Conservation (phyloP, 2,888 invertebrate genomes). For the Dryocosmus kuriphilus region DNA sequence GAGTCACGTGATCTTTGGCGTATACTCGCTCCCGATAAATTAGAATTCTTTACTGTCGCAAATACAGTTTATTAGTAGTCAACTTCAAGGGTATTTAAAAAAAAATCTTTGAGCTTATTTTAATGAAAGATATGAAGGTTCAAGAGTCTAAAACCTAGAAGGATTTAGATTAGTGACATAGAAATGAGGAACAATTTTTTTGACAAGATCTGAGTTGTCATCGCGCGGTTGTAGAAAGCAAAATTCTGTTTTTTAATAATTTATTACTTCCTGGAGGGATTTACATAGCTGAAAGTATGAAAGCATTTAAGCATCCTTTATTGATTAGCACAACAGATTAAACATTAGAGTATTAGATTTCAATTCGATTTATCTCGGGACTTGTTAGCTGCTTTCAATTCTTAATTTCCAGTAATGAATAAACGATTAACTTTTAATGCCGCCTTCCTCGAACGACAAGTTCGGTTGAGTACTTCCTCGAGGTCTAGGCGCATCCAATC, state of each 20-base stretch:
- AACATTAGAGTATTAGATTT: neutral
- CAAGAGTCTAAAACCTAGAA: too few species aligned
- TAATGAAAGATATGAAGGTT: too few species aligned
- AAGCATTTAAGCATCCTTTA: constrained; percentile 25
- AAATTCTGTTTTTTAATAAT: neutral
- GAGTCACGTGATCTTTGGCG: constrained; percentile 40
- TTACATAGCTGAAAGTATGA: constrained; percentile 54
- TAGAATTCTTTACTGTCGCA: constrained; percentile 24
- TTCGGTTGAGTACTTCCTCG: constrained; percentile 41
- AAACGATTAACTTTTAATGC: constrained; percentile 36
- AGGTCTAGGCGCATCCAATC: constrained; percentile 62
- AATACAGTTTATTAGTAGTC: constrained; percentile 26
- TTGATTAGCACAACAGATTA: neutral
- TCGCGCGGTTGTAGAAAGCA: neutral
- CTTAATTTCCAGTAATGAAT: constrained; percentile 39
- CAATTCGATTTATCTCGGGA: neutral
- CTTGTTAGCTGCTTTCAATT: constrained; percentile 10
- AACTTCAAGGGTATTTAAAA: neutral
- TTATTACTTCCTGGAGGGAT: constrained; percentile 44
- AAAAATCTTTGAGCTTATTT: too few species aligned
- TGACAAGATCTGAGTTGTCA: too few species aligned
- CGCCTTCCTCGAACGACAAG: constrained; percentile 28
- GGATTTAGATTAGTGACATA: too few species aligned
- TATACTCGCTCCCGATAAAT: constrained; percentile 44
- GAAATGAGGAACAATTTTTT: too few species aligned